Conservation (phyloP, 2,113 vertebrate species). For the Tricholaema leucomelas region DNA sequence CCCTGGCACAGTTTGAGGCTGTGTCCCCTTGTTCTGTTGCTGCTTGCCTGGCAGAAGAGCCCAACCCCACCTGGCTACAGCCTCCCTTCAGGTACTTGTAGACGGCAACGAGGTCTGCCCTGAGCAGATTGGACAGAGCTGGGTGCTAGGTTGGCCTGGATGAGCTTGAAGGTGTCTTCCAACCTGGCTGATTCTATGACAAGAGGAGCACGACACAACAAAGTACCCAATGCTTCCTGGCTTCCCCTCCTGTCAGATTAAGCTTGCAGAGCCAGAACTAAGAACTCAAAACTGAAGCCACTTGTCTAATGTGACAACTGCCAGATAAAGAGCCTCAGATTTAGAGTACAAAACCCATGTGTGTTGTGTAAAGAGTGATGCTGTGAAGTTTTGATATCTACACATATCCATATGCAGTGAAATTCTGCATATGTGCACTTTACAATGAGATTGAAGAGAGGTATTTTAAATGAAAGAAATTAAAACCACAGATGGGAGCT, state of each 20-base stretch:
- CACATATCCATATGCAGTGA: slow-evolving; percentile 15
- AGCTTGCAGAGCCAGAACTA: neutral
- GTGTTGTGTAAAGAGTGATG: neutral
- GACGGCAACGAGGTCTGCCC: no score
- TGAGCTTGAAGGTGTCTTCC: no score
- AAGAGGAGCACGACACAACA: neutral
- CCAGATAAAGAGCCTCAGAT: slow-evolving; percentile 21
- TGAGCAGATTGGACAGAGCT: no score
- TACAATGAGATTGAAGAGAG: slow-evolving; percentile 33
- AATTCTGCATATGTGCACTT: slow-evolving; percentile 36
- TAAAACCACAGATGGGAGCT: slow-evolving; percentile 68
- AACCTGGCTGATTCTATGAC: no score
- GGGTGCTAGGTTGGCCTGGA: no score
- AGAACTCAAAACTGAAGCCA: neutral
- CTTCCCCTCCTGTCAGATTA: rapidly evolving
- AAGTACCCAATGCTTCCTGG: neutral
- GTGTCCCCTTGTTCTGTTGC: no score
- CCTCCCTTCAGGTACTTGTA: no score
- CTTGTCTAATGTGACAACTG: neutral
- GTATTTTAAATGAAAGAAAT: slow-evolving; percentile 60
- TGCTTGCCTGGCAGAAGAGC: no score
- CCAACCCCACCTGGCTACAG: no score
- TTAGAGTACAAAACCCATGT: neutral
- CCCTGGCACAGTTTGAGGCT: no score
- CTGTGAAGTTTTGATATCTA: slow-evolving; percentile 10